These are phyloP conservation scores for Scomber colias DNA, from an alignment of 2,113 vertebrate species.

Conservation along the genomic window DNA sequence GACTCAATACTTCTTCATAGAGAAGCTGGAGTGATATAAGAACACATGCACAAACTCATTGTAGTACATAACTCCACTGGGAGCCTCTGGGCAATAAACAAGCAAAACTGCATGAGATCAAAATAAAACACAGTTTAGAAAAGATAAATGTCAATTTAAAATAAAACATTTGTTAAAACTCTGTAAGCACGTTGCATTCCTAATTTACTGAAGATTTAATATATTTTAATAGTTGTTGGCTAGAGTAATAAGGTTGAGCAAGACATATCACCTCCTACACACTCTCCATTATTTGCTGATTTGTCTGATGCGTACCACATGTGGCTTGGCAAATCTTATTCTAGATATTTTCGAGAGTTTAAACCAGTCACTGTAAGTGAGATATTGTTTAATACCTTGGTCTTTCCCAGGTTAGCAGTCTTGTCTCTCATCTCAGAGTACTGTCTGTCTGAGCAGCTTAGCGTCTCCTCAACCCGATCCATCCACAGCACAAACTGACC, in stretches of 20 bases:
- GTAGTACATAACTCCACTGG: neutral
- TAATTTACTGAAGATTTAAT: no score
- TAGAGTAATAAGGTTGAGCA: no score
- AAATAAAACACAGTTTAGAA: neutral
- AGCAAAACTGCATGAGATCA: no score
- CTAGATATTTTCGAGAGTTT: neutral
- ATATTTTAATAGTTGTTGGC: no score
- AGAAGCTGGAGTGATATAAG: constrained; percentile 87
- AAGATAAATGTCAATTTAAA: no score
- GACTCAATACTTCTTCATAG: constrained; percentile 94
- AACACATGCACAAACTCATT: constrained; percentile 22
- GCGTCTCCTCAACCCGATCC: constrained; percentile 90
- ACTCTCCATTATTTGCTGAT: no score
- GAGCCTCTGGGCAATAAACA: constrained; percentile 5
- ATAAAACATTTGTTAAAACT: no score
- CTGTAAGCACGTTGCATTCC: no score
- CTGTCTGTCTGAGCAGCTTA: constrained; percentile 88
- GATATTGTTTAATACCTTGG: constrained; percentile 85
- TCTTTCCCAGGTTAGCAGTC: constrained; percentile 90
- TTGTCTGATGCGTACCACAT: no score
- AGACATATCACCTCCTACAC: no score
- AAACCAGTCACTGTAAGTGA: neutral
- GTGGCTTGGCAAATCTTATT: no score
- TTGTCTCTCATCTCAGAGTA: constrained; percentile 94
- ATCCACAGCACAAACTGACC: constrained; percentile 95